Conservation (phyloP, 2,888 invertebrate genomes). For the Polyommatus icarus region DNA sequence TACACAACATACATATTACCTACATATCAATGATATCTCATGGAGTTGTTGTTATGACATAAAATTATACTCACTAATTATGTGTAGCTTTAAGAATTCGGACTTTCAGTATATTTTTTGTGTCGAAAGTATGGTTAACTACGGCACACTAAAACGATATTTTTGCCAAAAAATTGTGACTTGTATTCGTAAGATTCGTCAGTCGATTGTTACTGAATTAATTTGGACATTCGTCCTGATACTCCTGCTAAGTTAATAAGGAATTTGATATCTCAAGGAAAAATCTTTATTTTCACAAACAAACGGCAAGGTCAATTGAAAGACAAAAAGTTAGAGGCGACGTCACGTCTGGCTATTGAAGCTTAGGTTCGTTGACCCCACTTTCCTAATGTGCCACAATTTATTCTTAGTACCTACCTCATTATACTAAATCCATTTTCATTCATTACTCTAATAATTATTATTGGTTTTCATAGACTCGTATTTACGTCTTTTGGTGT, state of each 20-base stretch:
- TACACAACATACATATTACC: no score
- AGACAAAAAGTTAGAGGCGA: conserved; percentile 35
- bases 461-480: neutral
- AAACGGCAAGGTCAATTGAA: conserved; percentile 37
- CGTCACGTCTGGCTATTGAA: conserved; percentile 34
- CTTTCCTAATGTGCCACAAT: conserved; percentile 1
- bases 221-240: neutral
- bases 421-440: neutral
- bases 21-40: no score
- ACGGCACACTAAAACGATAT: no score
- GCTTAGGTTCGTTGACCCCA: neutral
- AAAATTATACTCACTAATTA: no score
- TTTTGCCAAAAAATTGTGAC: no score
- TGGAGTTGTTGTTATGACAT: no score
- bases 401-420: neutral
- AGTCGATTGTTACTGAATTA: neutral
- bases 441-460: neutral
- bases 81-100: no score
- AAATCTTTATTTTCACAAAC: conserved; percentile 34
- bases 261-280: neutral
- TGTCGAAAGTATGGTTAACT: no score
- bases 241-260: neutral
- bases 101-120: no score
- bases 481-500: neutral
- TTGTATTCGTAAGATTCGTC: no score